Evolutionary conservation across 2,113 vertebrate species (phyloP).

Genomic region (Aix galericulata): DNA sequence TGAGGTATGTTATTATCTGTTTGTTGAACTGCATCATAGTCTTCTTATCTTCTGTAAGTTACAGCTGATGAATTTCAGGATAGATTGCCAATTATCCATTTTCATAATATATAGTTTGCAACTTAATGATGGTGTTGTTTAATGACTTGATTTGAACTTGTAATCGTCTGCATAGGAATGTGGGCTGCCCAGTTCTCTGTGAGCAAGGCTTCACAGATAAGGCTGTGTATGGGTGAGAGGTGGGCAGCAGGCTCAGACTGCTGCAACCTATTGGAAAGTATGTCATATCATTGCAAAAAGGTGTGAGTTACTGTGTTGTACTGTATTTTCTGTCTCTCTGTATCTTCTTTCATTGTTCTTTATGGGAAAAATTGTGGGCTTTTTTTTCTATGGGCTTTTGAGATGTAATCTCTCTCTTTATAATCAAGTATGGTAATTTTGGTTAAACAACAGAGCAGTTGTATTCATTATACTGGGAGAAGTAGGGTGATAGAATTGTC

Average conservation of each 20-base stretch:
- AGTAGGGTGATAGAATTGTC: not conserved
- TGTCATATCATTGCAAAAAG: not conserved
- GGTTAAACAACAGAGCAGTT: not conserved
- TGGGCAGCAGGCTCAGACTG: not conserved
- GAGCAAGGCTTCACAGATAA: not conserved
- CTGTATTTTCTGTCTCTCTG: not conserved
- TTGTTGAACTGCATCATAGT: not conserved
- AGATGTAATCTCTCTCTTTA: not conserved
- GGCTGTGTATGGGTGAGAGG: not conserved
- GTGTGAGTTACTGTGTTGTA: not conserved
- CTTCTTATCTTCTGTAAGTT: not conserved
- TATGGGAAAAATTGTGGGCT: not conserved
- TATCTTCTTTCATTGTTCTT: not conserved
- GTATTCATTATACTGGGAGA: not conserved
- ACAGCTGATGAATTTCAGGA: not conserved
- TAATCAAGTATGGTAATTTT: not conserved
- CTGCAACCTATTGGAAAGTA: not conserved
- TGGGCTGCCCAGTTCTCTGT: not conserved
- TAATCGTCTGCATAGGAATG: not conserved
- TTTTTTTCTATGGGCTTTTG: not conserved
- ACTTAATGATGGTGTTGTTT: not conserved
- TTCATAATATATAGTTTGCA: not conserved
- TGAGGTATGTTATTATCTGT: conserved; percentile 78
- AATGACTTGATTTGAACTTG: not conserved
- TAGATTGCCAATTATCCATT: not conserved